A percentile compares a stretch with the other conserved stretches of the same genome.
Conservation (phyloP, 2,888 invertebrate species). For the Coelopa pilipes region DNA sequence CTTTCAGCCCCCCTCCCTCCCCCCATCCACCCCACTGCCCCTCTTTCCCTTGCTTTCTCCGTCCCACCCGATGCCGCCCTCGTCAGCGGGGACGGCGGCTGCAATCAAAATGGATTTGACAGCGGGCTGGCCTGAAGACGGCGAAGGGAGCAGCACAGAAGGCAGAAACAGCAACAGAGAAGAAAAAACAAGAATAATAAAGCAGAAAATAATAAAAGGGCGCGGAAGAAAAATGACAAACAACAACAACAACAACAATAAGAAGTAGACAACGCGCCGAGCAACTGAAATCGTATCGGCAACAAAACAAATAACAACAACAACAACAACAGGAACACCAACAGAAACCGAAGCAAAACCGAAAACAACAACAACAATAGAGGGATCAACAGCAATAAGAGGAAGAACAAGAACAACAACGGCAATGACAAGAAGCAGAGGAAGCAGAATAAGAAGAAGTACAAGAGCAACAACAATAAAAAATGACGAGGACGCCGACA, state of each 20-base stretch:
- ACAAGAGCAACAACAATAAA: constrained; percentile 12
- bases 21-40: not conserved
- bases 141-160: not conserved
- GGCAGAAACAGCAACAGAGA: too few species aligned
- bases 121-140: constrained; percentile 28
- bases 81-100: not conserved
- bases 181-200: too few species aligned
- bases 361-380: not conserved
- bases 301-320: not conserved
- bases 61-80: not conserved
- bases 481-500: too few species aligned
- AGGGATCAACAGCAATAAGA: too few species aligned
- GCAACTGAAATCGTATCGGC: too few species aligned
- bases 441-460: too few species aligned
- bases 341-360: not conserved
- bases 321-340: not conserved
- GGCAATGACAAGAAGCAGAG: too few species aligned
- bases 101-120: constrained; percentile 28
- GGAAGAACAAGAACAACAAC: too few species aligned
- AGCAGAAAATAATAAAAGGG: too few species aligned
- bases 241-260: constrained; percentile 12
- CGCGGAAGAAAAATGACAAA: not conserved
- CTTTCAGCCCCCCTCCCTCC: not conserved
- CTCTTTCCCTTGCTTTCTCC: not conserved
- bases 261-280: not conserved